A percentile compares a stretch with the other conserved stretches of the same genome.
phyloP scores from a whole-genome alignment of 2,888 invertebrate species.

The Melolontha melolontha region DNA sequence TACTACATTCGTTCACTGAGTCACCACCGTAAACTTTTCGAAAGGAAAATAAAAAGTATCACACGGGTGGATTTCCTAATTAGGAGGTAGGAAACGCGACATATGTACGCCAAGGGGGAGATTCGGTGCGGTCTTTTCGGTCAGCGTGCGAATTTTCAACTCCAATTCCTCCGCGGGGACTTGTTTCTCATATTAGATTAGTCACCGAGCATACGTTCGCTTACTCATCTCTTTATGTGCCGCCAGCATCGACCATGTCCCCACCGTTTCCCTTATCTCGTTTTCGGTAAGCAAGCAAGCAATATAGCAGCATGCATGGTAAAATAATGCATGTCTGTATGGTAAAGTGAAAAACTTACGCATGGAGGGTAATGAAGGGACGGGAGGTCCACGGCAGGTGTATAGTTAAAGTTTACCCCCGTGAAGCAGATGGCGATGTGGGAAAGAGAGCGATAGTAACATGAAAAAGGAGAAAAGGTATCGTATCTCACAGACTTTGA shows the following conservation, averaged over 20 bases:
- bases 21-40: slow-evolving; percentile 2
- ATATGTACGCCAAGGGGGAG: slow-evolving; percentile 17
- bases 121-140: slow-evolving; percentile 25
- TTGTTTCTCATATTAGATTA: slow-evolving; percentile 32
- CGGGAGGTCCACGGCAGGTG: slow-evolving; percentile 55
- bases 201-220: slow-evolving; percentile 22
- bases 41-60: slow-evolving; percentile 12
- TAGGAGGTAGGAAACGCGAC: slow-evolving; percentile 29
- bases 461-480: slow-evolving; percentile 9
- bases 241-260: too few relatives aligned
- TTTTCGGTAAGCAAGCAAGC: too few relatives aligned
- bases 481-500: slow-evolving; percentile 39
- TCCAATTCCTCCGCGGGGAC: slow-evolving; percentile 15
- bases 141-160: slow-evolving; percentile 39
- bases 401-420: slow-evolving; percentile 53
- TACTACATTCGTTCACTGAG: slow-evolving; percentile 3
- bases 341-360: slow-evolving; percentile 42
- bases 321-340: background rate
- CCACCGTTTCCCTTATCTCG: too few relatives aligned
- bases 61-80: slow-evolving; percentile 36
- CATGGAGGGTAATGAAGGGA: slow-evolving; percentile 59
- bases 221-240: slow-evolving; percentile 24
- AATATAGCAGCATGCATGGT: too few relatives aligned
- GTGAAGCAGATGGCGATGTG: slow-evolving; percentile 54
- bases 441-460: slow-evolving; percentile 1